Percentiles rank a stretch among this genome's conserved stretches.
Conservation (phyloP, 2,113 vertebrate genomes). For the Sebastes fasciatus region DNA sequence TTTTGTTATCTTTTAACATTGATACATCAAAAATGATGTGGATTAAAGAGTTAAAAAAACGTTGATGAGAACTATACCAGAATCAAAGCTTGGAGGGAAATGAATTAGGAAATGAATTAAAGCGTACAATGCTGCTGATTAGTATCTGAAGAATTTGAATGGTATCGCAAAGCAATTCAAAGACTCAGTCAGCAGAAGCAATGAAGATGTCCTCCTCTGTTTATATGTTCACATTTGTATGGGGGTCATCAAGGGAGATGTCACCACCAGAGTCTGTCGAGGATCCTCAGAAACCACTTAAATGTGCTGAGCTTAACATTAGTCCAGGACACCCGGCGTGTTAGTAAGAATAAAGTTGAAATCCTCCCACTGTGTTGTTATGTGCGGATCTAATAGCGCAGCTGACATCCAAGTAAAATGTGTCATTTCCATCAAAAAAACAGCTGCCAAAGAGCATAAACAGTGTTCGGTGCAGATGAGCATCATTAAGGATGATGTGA, state of each 20-base stretch:
- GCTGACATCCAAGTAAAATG: slow-evolving; percentile 37
- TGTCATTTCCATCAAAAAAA: slow-evolving; percentile 7
- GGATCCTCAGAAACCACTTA: slow-evolving; percentile 43
- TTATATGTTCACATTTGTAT: slow-evolving; percentile 25
- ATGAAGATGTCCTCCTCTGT: slow-evolving; percentile 34
- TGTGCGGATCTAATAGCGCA: slow-evolving; percentile 21
- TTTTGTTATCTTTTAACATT: background rate
- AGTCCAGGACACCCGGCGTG: slow-evolving; percentile 15
- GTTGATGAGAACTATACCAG: background rate
- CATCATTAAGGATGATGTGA: background rate
- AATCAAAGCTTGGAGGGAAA: slow-evolving; percentile 25
- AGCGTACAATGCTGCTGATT: slow-evolving; percentile 42
- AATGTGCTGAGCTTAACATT: slow-evolving; percentile 27
- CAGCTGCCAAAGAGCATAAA: slow-evolving; percentile 11
- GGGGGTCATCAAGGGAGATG: slow-evolving; percentile 31
- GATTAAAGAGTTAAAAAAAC: slow-evolving; percentile 5
- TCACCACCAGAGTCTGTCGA: slow-evolving; percentile 33
- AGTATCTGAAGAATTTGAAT: slow-evolving; percentile 36
- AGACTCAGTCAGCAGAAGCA: slow-evolving; percentile 8
- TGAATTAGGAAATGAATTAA: slow-evolving; percentile 37
- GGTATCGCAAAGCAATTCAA: slow-evolving; percentile 30
- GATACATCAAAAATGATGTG: slow-evolving; percentile 20
- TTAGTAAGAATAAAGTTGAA: slow-evolving; percentile 40
- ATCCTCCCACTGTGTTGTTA: slow-evolving; percentile 39
- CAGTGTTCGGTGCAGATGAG: slow-evolving; percentile 28